Base-by-base conservation (phyloP, 1,140 invertebrate genomes). In the Chionoecetes opilio region DNA sequence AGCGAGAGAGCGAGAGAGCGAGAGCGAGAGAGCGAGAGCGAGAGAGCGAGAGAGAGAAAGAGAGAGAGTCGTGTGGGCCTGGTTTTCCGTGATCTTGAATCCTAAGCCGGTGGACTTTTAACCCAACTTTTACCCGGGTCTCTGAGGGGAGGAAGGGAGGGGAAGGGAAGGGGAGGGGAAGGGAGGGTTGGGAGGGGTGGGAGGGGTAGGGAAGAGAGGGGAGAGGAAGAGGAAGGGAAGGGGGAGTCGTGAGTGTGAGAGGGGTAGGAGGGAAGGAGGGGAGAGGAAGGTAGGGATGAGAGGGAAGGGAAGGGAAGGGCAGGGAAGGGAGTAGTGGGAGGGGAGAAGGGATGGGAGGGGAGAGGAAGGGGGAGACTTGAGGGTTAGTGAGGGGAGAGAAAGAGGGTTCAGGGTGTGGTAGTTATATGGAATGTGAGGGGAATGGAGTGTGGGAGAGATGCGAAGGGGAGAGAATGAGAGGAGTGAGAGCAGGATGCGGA, bases 61-160 rank as follows among this genome's bases (percentile, higher is more conserved):
- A 75, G 46, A 53, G 46, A 53, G 46, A 53, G 46, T 11, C 46
- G 46, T 17, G n/a, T n/a, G 53, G 29, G 89, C 53, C 89, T 91
- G 89, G 89, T 75, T 91, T 91, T 91, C 89, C 89, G 89, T 91
- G 89, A 91, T 91, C 89, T 75, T 91, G 89, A 91, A 91, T 75
- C 46, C 89, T 91, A 91, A 91, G 63, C 89, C 89, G 5, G 3
- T 29, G 26, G 88, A 90, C 88, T 90, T 53, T 3, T 14, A 90
- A 53, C 88, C 89, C 53, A 91, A 91, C 46, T 91, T 91, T 91
- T 75, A 91, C 89, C 6, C 31, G 89, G 46, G 17, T 11, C 34
- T 53, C 35, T 75, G 53, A 53, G 89, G 34, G 29, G 63, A 8
- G 35, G 53, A 32, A 8, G 46, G 17, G 35, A 5, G 46, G n/a